These are phyloP conservation scores for Microtus oregoni DNA, from an alignment of 2,113 vertebrate species.

Conservation along the genomic window DNA sequence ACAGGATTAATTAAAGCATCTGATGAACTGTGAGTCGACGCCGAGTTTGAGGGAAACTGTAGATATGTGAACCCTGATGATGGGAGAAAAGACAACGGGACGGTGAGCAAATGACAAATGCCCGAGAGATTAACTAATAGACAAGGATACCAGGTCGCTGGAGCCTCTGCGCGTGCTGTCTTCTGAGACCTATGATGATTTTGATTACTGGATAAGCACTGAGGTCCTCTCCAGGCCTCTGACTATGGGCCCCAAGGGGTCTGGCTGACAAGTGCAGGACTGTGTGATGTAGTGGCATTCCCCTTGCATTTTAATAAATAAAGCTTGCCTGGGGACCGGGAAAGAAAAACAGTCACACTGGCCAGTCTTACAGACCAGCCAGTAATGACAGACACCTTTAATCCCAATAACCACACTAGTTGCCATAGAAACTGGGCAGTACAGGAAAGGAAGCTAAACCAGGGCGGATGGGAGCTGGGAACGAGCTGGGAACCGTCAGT, in stretches of 20 bases:
- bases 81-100: neutral
- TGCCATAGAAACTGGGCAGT: too few species aligned
- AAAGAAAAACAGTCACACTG: too few species aligned
- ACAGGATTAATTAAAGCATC: slow-evolving; percentile 15
- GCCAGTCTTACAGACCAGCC: too few species aligned
- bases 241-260: neutral
- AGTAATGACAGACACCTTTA: too few species aligned
- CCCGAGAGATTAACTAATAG: neutral
- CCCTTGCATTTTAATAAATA: too few species aligned
- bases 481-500: too few species aligned
- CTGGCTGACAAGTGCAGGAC: neutral
- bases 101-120: neutral
- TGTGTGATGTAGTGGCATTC: too few species aligned
- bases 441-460: too few species aligned
- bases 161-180: neutral
- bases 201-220: neutral
- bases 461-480: too few species aligned
- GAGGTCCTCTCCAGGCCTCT: neutral
- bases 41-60: neutral
- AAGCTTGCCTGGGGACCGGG: too few species aligned
- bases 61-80: neutral
- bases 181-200: neutral
- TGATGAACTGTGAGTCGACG: neutral
- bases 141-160: neutral
- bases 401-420: too few species aligned